Evolutionary conservation across 2,888 invertebrate species (phyloP), one percentile per base, ranked within the genome.

Genomic region (Stramonita haemastoma): DNA sequence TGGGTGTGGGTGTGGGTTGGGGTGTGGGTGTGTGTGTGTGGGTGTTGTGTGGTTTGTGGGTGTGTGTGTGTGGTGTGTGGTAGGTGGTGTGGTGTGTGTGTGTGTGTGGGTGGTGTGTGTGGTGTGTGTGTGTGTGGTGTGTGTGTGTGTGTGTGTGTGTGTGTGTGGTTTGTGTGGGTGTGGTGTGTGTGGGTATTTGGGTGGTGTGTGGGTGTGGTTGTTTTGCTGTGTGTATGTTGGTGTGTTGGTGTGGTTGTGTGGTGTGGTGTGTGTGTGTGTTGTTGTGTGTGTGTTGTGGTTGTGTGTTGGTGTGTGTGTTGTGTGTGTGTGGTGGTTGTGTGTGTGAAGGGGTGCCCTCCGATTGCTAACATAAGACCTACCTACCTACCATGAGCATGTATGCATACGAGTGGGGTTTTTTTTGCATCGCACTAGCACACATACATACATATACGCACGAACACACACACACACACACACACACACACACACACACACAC

Each of bases 401-500:
- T 66, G 5, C 26, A 13, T 66, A 26, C 13, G 4, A 22, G 66
- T 66, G 66, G 66, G 1, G 66, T 66, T 2, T 13, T 66, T 17
- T 66, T 17, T 66, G 66, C 26, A 2, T 13, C 6, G 26, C 13
- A 13, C 66, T 2, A 17, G 13, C 66, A 66, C 66, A n/a, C 84
- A 84, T 5, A n/a, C 84, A 84, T 46, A n/a, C 56, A 84, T 46
- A 46, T 34, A 84, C 84, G 17, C 84, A 84, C 84, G 17, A 32
- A 36, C 56, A 46, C 56, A 32, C 36, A 36, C 36, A 84, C 84
- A 84, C 84, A 84, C 84, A 84, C 84, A 84, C 84, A 56, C 84
- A 84, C 84, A 84, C 84, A 84, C 84, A 84, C 84, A 56, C 84
- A 84, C 84, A 84, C 84, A 84, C 84, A 32, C 36, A 36, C 36